These are phyloP conservation scores for Neosalanx taihuensis DNA, from an alignment of 2,797 vertebrate species.

Conservation along the genomic window DNA sequence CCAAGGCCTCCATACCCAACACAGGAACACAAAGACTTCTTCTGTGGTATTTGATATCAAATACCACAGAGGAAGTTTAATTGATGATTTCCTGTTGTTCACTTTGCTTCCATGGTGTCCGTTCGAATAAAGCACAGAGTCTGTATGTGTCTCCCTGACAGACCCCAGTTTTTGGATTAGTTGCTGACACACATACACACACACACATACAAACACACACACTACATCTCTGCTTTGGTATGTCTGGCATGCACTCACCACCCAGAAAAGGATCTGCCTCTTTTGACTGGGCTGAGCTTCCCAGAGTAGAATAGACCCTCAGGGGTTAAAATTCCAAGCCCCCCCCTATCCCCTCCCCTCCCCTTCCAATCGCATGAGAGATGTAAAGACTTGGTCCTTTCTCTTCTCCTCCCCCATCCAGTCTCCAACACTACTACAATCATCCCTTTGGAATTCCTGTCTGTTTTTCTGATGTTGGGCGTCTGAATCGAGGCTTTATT, in stretches of 20 bases:
- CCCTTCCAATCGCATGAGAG: conserved; percentile 29
- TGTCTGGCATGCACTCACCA: conserved; percentile 70
- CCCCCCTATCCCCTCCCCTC: conserved; percentile 6
- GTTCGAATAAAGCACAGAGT: conserved; percentile 20
- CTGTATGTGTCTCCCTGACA: conserved; percentile 14
- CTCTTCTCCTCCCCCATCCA: background rate
- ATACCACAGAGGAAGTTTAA: conserved; percentile 42
- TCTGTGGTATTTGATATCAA: conserved; percentile 37
- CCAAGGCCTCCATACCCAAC: conserved; percentile 58
- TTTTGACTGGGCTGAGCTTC: conserved; percentile 53
- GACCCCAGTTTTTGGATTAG: conserved; percentile 13
- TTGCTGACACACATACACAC: conserved; percentile 25
- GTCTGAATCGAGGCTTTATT: conserved; percentile 9
- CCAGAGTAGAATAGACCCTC: conserved; percentile 54
- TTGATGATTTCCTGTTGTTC: conserved; percentile 53
- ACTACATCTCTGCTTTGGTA: conserved; percentile 61
- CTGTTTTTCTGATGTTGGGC: conserved; percentile 39
- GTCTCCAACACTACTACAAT: conserved; percentile 10
- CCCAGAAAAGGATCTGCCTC: conserved; percentile 65
- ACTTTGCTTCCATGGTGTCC: conserved; percentile 18
- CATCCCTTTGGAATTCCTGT: conserved; percentile 34
- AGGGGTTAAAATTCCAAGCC: conserved; percentile 45
- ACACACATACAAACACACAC: conserved; percentile 23
- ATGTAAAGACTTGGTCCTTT: conserved; percentile 14
- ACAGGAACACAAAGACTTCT: conserved; percentile 27